A percentile compares a stretch with the other conserved stretches of the same genome.
Evolutionary conservation across 2,888 invertebrate species (phyloP).

Genomic region (Chrysodeixis includens): DNA sequence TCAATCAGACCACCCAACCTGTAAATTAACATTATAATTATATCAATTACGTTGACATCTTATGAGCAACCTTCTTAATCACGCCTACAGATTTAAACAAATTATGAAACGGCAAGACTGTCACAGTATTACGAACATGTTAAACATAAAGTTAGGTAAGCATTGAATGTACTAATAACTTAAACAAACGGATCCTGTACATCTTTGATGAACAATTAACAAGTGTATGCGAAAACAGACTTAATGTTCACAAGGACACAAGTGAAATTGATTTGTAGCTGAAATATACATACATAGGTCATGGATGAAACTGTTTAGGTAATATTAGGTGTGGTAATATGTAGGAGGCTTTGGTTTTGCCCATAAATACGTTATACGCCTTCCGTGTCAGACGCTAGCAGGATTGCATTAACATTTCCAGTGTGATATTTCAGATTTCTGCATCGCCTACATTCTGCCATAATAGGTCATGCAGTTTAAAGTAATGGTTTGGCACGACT

Average conservation of each 20-base stretch:
- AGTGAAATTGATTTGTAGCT: constrained; percentile 44
- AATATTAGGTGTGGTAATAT: constrained; percentile 27
- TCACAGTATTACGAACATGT: constrained; percentile 6
- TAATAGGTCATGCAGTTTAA: constrained; percentile 29
- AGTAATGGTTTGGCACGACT: constrained; percentile 5
- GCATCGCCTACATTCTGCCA: constrained; percentile 16
- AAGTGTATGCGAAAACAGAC: constrained; percentile 42
- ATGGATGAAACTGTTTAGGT: constrained; percentile 28
- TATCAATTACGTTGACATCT: too few relatives aligned
- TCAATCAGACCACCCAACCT: background rate
- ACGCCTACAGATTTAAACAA: constrained; percentile 5
- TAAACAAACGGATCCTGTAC: constrained; percentile 53
- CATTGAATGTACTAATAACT: constrained; percentile 47
- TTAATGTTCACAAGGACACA: constrained; percentile 46
- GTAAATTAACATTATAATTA: background rate
- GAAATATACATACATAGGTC: constrained; percentile 39
- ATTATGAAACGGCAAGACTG: constrained; percentile 14
- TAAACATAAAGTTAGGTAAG: constrained; percentile 44
- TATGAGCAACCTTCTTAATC: background rate
- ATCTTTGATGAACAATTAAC: constrained; percentile 62
- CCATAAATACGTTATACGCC: constrained; percentile 33
- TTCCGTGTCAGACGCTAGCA: constrained; percentile 21
- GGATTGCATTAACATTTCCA: constrained; percentile 25
- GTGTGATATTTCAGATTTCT: constrained; percentile 29
- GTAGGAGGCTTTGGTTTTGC: constrained; percentile 31